A percentile compares a stretch with the other conserved stretches of the same genome.
These are phyloP conservation scores for Allolobophora icterica DNA, from an alignment of 2,888 invertebrate species.

Conservation along the genomic window DNA sequence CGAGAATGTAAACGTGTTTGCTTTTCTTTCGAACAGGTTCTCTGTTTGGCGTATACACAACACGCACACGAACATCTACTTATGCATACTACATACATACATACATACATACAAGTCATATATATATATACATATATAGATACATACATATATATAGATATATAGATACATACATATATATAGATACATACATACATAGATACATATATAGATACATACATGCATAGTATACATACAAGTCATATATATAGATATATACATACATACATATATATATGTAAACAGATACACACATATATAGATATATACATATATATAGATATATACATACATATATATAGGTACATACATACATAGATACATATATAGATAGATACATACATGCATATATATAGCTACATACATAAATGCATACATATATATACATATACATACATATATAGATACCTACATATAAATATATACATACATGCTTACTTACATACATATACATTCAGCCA, in stretches of 20 bases:
- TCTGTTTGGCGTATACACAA: background rate
- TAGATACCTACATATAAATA: no score
- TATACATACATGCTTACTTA: background rate
- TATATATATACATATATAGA: background rate
- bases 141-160: background rate
- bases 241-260: background rate
- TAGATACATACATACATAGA: background rate
- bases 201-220: background rate
- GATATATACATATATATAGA: background rate
- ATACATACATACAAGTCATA: background rate
- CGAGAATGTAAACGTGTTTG: background rate
- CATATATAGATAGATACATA: background rate
- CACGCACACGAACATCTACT: background rate
- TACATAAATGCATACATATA: background rate
- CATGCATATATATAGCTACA: background rate
- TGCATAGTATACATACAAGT: background rate
- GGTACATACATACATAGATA: no score
- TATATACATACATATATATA: background rate
- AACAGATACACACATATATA: no score
- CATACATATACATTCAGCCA: background rate
- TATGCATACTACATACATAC: background rate
- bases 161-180: no score
- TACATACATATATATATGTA: background rate
- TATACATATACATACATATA: background rate
- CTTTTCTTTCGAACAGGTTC: background rate